A percentile compares a stretch with the other conserved stretches of the same genome.
Evolutionary conservation across 2,797 vertebrate species (phyloP).

Genomic region (Hapalemur alaotrensis): DNA sequence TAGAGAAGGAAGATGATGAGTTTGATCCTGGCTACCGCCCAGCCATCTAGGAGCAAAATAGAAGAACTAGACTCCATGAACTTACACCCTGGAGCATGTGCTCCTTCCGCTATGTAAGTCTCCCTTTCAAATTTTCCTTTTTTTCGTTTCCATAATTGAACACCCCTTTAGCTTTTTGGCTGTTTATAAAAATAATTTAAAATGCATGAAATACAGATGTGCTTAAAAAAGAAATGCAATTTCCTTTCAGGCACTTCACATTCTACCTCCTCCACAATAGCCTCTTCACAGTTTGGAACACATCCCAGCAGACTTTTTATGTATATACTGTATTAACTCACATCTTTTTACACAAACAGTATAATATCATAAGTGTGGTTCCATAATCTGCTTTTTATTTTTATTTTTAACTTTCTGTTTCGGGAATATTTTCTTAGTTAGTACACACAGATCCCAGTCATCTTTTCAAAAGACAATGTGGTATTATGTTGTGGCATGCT

Average conservation of each 20-base stretch:
- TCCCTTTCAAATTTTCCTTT: neutral
- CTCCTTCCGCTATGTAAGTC: neutral
- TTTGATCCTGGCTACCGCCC: neutral
- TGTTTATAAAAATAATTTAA: conserved; percentile 26
- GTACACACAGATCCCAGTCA: neutral
- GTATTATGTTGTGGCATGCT: neutral
- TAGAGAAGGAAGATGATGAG: neutral
- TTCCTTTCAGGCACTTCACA: neutral
- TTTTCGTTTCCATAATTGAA: neutral
- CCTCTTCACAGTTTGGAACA: neutral
- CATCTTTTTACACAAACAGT: neutral
- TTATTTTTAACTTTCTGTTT: neutral
- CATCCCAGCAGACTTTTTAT: neutral
- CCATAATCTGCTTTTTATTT: neutral
- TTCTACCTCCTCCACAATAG: neutral
- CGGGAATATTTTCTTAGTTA: neutral
- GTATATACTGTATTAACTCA: neutral
- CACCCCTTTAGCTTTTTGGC: neutral
- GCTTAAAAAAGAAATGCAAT: neutral
- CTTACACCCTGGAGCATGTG: neutral
- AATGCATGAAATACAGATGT: neutral
- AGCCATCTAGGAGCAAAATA: neutral
- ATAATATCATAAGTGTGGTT: neutral
- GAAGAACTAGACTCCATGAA: neutral
- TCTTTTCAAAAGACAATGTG: neutral